Percentiles rank a stretch among this genome's conserved stretches.
Evolutionary conservation across 2,888 invertebrate species (phyloP).

Genomic region (Chrysopilus asiliformis): DNA sequence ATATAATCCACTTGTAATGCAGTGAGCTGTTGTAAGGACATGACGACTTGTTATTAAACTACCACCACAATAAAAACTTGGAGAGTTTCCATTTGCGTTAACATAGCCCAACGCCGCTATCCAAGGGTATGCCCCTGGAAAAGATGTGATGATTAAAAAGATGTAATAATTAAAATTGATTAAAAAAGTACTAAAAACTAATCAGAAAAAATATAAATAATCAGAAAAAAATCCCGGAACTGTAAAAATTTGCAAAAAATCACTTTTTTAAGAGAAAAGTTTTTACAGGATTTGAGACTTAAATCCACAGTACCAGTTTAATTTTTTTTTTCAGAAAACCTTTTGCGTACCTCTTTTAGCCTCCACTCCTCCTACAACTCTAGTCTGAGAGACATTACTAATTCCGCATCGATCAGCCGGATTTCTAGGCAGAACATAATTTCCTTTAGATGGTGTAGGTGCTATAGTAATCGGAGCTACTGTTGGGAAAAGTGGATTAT

Average conservation of each 20-base stretch:
- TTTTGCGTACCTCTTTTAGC: conserved; percentile 26
- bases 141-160: background rate
- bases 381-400: conserved; percentile 33
- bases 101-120: conserved; percentile 65
- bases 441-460: background rate
- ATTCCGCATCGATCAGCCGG: conserved; percentile 38
- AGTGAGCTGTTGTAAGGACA: conserved; percentile 57
- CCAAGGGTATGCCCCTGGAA: conserved; percentile 63
- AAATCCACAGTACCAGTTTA: too few species aligned
- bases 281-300: too few species aligned
- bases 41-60: conserved; percentile 52
- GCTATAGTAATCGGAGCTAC: background rate
- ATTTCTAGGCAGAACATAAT: conserved; percentile 9
- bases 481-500: background rate
- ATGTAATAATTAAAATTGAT: too few species aligned
- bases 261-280: too few species aligned
- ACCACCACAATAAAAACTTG: conserved; percentile 63
- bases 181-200: too few species aligned
- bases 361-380: conserved; percentile 43
- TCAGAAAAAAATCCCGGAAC: too few species aligned
- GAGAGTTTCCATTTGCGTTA: conserved; percentile 18
- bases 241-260: too few species aligned
- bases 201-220: too few species aligned
- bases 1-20: conserved; percentile 27
- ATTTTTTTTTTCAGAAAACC: too few species aligned